phyloP scores from a whole-genome alignment of 1,140 invertebrate genomes.

The Dolichoris vasculosae region DNA sequence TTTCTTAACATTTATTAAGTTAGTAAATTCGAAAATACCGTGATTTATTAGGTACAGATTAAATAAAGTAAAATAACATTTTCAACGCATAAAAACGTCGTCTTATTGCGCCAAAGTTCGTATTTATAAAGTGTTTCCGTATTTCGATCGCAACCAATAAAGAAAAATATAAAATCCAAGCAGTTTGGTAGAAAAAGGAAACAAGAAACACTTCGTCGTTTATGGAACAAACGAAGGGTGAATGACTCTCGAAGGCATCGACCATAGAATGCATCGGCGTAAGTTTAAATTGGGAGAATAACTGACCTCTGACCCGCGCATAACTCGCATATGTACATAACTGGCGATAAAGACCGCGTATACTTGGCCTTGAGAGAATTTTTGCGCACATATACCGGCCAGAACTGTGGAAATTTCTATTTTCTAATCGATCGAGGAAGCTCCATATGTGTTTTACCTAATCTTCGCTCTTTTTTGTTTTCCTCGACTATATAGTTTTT shows the following conservation, averaged over 20 bases:
- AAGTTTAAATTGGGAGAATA: constrained; percentile 45
- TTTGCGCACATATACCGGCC: background rate
- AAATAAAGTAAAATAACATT: too few species aligned
- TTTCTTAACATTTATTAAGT: too few species aligned
- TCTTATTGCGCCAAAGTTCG: background rate
- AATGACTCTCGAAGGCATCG: background rate
- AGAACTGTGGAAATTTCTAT: constrained; percentile 35
- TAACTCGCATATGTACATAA: constrained; percentile 2
- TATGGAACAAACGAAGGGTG: background rate
- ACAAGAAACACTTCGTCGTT: background rate
- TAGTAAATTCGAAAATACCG: too few species aligned
- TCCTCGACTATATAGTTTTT: background rate
- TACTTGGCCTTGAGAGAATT: constrained; percentile 24
- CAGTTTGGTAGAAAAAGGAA: background rate
- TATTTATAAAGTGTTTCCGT: background rate
- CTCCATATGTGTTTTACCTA: constrained; percentile 41
- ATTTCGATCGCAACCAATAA: background rate
- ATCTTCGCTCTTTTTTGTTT: constrained; percentile 18
- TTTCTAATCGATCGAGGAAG: constrained; percentile 25
- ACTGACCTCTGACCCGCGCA: constrained; percentile 16
- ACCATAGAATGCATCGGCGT: background rate
- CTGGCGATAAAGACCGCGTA: constrained; percentile 17
- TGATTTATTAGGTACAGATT: too few species aligned
- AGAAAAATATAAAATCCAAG: background rate
- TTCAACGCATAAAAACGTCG: too few species aligned